Evolutionary conservation across 2,113 vertebrate species (phyloP).

Genomic region (Tragelaphus scriptus): DNA sequence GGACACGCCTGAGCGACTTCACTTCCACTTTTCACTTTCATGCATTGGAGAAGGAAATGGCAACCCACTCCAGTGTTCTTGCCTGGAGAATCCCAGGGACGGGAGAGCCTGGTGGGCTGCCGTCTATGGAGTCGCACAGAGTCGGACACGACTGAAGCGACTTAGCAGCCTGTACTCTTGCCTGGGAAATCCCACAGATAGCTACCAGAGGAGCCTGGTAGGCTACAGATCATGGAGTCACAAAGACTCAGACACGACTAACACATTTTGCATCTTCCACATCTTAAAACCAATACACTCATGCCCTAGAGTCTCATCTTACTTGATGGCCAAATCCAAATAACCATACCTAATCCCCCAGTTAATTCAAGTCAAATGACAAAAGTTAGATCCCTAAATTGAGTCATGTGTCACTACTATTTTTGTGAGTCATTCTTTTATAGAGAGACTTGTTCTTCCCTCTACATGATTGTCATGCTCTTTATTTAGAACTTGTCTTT

Average conservation of each 20-base stretch:
- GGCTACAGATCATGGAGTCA: neutral
- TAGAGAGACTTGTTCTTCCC: conserved; percentile 29
- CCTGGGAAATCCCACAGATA: neutral
- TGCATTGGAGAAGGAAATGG: too few species aligned
- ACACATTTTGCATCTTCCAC: neutral
- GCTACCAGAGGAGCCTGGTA: neutral
- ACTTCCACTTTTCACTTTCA: too few species aligned
- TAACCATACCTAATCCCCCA: neutral
- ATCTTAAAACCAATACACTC: neutral
- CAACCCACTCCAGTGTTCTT: too few species aligned
- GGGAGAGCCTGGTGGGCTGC: too few species aligned
- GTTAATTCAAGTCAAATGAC: neutral
- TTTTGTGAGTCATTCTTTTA: conserved; percentile 30
- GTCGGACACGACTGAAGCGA: too few species aligned
- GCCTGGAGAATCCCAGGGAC: too few species aligned
- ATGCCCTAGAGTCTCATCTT: neutral
- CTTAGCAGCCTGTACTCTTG: neutral
- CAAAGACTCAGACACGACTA: neutral
- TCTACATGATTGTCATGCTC: conserved; percentile 8
- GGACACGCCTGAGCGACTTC: too few species aligned
- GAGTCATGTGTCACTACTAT: conserved; percentile 22
- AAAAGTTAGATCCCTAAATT: neutral
- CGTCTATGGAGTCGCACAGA: too few species aligned
- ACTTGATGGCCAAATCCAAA: neutral
- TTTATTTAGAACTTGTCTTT: conserved; percentile 50